Conservation (phyloP, 2,888 invertebrate species). For the Nipponacmea schrenckii region DNA sequence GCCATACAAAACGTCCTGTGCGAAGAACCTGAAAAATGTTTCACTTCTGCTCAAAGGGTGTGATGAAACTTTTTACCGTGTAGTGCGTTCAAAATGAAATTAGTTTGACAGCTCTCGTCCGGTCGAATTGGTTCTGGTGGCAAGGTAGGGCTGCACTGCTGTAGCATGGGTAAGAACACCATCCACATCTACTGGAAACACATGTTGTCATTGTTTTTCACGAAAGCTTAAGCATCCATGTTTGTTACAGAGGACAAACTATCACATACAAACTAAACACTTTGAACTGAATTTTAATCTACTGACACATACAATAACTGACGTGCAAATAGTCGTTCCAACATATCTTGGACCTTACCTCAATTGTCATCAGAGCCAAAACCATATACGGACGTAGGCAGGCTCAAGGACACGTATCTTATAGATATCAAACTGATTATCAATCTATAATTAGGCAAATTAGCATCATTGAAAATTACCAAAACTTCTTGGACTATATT, state of each 20-base stretch:
- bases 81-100: background rate
- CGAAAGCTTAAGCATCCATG: background rate
- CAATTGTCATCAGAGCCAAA: background rate
- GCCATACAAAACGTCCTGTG: background rate
- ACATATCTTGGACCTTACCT: background rate
- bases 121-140: background rate
- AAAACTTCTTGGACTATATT: too few species aligned
- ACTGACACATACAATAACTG: background rate
- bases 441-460: too few species aligned
- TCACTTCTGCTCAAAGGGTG: background rate
- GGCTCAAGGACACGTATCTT: background rate
- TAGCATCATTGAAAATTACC: too few species aligned
- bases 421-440: too few species aligned
- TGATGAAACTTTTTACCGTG: conserved; percentile 1
- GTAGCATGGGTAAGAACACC: background rate
- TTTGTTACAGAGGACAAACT: conserved; percentile 4
- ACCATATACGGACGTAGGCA: background rate
- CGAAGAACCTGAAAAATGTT: background rate
- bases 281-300: background rate
- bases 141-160: background rate
- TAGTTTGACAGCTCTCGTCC: background rate
- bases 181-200: background rate
- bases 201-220: conserved; percentile 6
- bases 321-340: background rate
- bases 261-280: conserved; percentile 3